Percentiles rank a stretch among this genome's conserved stretches.
Evolutionary conservation across 2,113 vertebrate species (phyloP).

Genomic region (Uria aalge): DNA sequence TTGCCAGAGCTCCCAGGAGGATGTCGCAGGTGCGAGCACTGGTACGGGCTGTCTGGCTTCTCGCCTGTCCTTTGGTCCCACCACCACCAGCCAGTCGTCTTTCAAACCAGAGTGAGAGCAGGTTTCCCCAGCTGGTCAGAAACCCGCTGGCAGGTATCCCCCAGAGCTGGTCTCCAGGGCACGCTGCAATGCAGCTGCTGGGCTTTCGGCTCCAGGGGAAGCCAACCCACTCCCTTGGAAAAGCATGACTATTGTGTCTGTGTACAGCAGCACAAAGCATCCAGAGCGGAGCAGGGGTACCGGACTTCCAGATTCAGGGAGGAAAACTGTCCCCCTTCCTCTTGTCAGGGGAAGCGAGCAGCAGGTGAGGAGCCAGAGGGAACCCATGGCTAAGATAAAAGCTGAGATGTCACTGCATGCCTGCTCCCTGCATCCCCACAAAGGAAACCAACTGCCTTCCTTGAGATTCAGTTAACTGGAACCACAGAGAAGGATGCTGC

Average conservation of each 20-base stretch:
- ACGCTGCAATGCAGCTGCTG: neutral
- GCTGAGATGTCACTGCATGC: accelerated
- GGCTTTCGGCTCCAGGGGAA: neutral
- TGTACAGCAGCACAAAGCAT: neutral
- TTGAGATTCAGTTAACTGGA: neutral
- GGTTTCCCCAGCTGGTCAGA: neutral
- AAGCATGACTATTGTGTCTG: neutral
- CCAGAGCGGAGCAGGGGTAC: neutral
- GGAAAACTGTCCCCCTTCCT: neutral
- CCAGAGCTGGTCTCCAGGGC: neutral
- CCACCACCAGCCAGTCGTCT: neutral
- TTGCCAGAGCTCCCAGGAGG: neutral
- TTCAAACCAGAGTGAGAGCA: neutral
- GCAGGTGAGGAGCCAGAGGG: neutral
- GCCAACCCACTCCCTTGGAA: neutral
- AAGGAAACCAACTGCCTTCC: neutral
- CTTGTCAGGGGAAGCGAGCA: neutral
- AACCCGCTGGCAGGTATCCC: neutral
- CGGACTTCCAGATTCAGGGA: neutral
- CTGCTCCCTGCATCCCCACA: neutral
- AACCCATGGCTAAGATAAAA: neutral
- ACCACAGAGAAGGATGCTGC: neutral
- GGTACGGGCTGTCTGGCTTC: accelerated
- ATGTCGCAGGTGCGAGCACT: accelerated
- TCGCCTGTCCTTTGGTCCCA: neutral